phyloP scores from a whole-genome alignment of 1,140 invertebrate genomes.

The Drosophila burlai region DNA sequence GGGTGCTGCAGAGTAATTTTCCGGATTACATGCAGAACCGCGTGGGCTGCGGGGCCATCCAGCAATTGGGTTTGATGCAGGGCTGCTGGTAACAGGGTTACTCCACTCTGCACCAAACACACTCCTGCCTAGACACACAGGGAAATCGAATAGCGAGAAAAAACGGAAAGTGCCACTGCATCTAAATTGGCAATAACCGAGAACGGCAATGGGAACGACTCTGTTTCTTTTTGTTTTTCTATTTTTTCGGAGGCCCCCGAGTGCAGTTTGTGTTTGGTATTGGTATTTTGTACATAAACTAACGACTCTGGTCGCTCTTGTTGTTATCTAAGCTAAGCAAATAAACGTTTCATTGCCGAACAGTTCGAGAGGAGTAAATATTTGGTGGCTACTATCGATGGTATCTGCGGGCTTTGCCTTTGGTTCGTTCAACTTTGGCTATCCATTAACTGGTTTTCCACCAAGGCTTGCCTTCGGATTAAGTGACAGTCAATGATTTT shows the following conservation, averaged over 20 bases:
- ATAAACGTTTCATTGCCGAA: conserved; percentile 45
- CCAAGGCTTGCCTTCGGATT: neutral
- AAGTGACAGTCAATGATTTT: conserved; percentile 15
- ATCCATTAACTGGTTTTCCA: conserved; percentile 16
- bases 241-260: conserved; percentile 14
- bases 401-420: neutral
- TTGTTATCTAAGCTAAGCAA: conserved; percentile 70
- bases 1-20: conserved; percentile 88
- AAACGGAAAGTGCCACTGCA: conserved; percentile 52
- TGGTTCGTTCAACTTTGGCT: conserved; percentile 16
- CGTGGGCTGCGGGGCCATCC: conserved; percentile 87
- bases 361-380: conserved; percentile 21
- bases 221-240: neutral
- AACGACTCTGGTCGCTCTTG: conserved; percentile 51
- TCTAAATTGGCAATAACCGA: conserved; percentile 40
- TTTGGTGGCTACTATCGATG: conserved; percentile 6
- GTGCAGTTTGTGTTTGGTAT: conserved; percentile 26
- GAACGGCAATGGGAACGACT: conserved; percentile 20
- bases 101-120: neutral
- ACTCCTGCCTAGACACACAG: neutral
- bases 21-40: conserved; percentile 88
- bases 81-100: conserved; percentile 74
- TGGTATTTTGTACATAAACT: conserved; percentile 63
- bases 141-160: conserved; percentile 31
- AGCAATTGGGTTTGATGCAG: conserved; percentile 86